Evolutionary conservation across 2,797 vertebrate genomes (phyloP).

Genomic region (Lagorchestes hirsutus): DNA sequence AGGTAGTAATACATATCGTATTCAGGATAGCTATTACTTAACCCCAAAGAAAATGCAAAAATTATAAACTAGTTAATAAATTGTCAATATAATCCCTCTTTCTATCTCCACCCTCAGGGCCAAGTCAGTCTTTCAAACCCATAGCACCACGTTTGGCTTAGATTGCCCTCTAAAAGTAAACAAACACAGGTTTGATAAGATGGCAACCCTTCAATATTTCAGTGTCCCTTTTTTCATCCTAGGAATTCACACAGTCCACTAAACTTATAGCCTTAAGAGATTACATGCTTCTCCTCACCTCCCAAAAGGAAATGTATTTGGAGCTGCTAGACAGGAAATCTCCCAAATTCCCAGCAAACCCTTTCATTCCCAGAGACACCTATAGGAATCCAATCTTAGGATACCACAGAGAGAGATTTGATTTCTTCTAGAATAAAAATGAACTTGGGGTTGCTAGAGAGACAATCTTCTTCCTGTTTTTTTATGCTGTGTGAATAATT

Average conservation of each 20-base stretch:
- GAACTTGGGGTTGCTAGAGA: background rate
- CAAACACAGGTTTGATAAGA: background rate
- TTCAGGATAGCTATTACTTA: background rate
- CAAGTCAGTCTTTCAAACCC: background rate
- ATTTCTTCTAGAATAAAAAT: background rate
- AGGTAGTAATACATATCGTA: background rate
- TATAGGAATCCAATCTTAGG: background rate
- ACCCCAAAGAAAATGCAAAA: background rate
- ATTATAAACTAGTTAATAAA: background rate
- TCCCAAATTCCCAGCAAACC: background rate
- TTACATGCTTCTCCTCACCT: background rate
- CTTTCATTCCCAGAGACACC: background rate
- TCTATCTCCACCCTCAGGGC: background rate
- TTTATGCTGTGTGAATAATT: background rate
- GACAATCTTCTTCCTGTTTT: background rate
- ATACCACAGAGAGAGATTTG: background rate
- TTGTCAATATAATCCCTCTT: background rate
- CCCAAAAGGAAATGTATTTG: background rate
- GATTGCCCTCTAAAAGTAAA: background rate
- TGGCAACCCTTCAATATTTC: background rate
- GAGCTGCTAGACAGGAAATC: background rate
- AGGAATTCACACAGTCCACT: background rate
- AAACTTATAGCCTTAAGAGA: background rate
- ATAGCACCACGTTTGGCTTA: background rate
- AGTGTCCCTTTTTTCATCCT: background rate